phyloP scores from a whole-genome alignment of 2,113 vertebrate species.

The Rhegmatorhina hoffmannsi region DNA sequence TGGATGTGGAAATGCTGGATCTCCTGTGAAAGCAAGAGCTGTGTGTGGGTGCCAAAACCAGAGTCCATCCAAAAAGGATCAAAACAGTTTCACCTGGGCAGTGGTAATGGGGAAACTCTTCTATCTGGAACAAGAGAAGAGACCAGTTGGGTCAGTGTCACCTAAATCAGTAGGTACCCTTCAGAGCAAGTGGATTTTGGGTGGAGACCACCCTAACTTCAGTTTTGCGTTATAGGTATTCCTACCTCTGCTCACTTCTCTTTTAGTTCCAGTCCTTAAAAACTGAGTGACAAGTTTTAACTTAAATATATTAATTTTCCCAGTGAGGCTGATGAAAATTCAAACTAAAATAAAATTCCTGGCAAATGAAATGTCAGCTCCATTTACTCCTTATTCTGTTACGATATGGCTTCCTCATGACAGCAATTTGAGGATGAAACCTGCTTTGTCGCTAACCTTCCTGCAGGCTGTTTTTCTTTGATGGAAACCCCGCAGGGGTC shows the following conservation, averaged over 20 bases:
- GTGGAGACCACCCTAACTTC: neutral
- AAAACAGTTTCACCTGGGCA: neutral
- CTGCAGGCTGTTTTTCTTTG: neutral
- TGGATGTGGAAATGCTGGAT: neutral
- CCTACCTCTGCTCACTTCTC: neutral
- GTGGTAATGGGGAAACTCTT: neutral
- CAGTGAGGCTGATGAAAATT: neutral
- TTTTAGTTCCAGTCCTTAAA: neutral
- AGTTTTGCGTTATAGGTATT: neutral
- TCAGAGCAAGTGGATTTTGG: neutral
- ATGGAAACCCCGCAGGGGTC: neutral
- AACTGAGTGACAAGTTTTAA: neutral
- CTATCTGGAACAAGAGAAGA: neutral
- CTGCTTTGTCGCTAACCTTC: neutral
- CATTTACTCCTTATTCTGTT: neutral
- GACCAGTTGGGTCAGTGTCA: neutral
- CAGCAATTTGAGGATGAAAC: neutral
- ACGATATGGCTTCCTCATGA: neutral
- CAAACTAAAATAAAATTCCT: neutral
- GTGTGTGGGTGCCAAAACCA: neutral
- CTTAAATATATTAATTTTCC: neutral
- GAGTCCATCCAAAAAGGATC: neutral
- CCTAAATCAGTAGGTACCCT: neutral
- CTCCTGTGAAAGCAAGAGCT: neutral
- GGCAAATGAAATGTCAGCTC: neutral